Evolutionary conservation across 2,113 vertebrate species (phyloP).

Genomic region (Agelaius phoeniceus): DNA sequence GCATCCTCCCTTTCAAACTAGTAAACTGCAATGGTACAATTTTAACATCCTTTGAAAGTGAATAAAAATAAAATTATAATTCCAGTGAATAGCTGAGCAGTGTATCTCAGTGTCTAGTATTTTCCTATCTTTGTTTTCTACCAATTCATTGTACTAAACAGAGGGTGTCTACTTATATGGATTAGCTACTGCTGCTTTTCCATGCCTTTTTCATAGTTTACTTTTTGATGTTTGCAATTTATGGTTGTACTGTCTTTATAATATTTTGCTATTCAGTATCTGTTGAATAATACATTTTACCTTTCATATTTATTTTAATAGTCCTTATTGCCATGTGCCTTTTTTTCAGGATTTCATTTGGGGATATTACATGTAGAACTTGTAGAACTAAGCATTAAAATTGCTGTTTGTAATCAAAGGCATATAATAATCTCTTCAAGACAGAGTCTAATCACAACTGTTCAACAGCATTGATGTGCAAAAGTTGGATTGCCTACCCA

Average conservation of each 20-base stretch:
- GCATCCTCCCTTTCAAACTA: neutral
- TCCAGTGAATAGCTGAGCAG: neutral
- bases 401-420: neutral
- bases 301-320: neutral
- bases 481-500: neutral
- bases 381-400: neutral
- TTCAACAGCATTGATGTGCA: neutral
- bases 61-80: neutral
- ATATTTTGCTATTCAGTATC: neutral
- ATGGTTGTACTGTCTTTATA: neutral
- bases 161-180: neutral
- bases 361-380: neutral
- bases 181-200: neutral
- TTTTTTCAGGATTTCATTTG: neutral
- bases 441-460: neutral
- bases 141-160: neutral
- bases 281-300: neutral
- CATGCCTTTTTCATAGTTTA: fast-evolving
- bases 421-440: neutral
- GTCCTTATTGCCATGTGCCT: fast-evolving
- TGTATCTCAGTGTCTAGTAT: neutral
- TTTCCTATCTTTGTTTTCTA: neutral
- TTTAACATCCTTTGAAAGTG: neutral
- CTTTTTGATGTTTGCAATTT: neutral
- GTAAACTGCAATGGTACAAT: neutral